Evolutionary conservation across 2,113 vertebrate genomes (phyloP).

Genomic region (Neodon shergylaensis): DNA sequence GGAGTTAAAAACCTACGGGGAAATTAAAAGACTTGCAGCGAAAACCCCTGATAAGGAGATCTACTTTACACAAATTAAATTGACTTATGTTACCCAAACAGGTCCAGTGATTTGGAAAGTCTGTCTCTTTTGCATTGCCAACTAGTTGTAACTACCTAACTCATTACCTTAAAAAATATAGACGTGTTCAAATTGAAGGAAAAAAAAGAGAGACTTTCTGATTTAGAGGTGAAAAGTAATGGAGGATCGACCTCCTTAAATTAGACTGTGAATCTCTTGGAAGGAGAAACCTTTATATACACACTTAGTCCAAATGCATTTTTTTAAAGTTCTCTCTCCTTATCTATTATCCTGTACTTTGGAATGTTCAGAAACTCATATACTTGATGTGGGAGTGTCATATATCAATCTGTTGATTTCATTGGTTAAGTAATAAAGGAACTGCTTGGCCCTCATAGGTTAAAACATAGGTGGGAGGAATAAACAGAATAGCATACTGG

Average conservation of each 20-base stretch:
- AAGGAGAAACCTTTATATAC: constrained; percentile 42
- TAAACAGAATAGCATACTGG: too few relatives aligned
- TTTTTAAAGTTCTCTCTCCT: background rate
- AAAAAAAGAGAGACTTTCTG: constrained; percentile 49
- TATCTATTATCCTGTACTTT: background rate
- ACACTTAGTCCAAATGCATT: background rate
- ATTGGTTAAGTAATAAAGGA: too few relatives aligned
- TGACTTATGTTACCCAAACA: constrained; percentile 71
- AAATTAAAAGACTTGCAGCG: constrained; percentile 78
- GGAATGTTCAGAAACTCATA: constrained; percentile 24
- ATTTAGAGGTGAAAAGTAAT: constrained; percentile 66
- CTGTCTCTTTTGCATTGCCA: constrained; percentile 60
- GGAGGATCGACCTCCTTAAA: background rate
- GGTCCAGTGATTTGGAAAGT: constrained; percentile 53
- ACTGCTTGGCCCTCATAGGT: too few relatives aligned
- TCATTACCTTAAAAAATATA: constrained; percentile 63
- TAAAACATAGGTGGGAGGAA: too few relatives aligned
- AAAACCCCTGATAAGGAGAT: constrained; percentile 66
- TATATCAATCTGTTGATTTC: too few relatives aligned
- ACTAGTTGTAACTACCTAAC: constrained; percentile 31
- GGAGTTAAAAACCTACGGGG: constrained; percentile 76
- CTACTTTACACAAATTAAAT: constrained; percentile 77
- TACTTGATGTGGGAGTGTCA: too few relatives aligned
- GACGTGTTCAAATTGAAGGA: constrained; percentile 46
- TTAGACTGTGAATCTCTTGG: constrained; percentile 17